A percentile compares a stretch with the other conserved stretches of the same genome.
These are phyloP conservation scores for Apotomis capreana DNA, from an alignment of 2,888 invertebrate species.

Conservation along the genomic window DNA sequence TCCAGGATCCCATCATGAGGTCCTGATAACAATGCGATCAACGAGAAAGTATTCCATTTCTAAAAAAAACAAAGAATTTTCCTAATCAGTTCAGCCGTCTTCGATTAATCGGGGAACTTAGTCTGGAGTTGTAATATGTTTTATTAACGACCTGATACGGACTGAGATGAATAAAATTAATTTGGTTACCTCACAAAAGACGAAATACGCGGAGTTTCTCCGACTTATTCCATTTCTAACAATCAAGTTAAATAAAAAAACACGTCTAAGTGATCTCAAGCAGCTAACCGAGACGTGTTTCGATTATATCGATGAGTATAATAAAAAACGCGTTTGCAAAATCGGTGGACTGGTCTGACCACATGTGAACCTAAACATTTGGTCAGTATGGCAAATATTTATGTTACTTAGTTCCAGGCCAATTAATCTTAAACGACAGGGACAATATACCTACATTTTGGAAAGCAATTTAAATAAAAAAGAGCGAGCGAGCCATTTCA, in stretches of 20 bases:
- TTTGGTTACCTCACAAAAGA: background rate
- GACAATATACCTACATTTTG: background rate
- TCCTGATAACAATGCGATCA: no score
- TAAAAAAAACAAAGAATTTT: no score
- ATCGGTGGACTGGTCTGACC: slow-evolving; percentile 18
- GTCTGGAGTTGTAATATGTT: no score
- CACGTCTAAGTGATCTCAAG: slow-evolving; percentile 9
- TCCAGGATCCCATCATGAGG: no score
- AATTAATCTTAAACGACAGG: slow-evolving; percentile 14
- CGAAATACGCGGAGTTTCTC: background rate
- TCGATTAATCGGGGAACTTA: no score
- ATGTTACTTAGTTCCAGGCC: slow-evolving; percentile 13
- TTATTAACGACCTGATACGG: no score
- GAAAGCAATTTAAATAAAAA: slow-evolving; percentile 16
- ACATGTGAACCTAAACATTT: slow-evolving; percentile 19
- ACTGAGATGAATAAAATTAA: no score
- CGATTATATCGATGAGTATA: slow-evolving; percentile 29
- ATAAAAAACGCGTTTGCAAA: slow-evolving; percentile 28
- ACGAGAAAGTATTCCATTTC: no score
- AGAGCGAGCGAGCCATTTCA: slow-evolving; percentile 6
- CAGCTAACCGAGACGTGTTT: slow-evolving; percentile 26
- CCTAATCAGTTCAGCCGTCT: no score
- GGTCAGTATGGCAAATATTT: slow-evolving; percentile 24
- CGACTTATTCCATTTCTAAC: background rate
- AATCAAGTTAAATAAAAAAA: slow-evolving; percentile 15